Percentiles rank a stretch among this genome's conserved stretches.
phyloP scores from a whole-genome alignment of 1,140 invertebrate species.

The Penaeus indicus region DNA sequence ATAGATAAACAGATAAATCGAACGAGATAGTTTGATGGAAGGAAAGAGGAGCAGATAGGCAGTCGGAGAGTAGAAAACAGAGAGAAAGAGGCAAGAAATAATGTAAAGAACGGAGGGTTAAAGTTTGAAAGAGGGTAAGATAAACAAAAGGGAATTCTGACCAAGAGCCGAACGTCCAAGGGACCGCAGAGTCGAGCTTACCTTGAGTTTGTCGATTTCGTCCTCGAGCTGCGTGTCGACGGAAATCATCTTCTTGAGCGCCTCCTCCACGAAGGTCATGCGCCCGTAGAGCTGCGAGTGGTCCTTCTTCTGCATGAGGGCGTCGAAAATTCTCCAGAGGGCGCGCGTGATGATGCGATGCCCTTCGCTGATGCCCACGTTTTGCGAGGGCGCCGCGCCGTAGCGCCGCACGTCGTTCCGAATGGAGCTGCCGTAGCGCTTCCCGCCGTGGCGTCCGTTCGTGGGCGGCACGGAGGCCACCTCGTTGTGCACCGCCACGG shows the following conservation, averaged over 20 bases:
- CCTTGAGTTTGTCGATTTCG: slow-evolving; percentile 62
- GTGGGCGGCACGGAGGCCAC: background rate
- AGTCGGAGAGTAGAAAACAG: too few relatives aligned
- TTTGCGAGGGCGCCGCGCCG: slow-evolving; percentile 11
- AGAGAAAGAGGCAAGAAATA: too few relatives aligned
- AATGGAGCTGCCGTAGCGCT: slow-evolving; percentile 49
- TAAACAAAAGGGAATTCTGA: too few relatives aligned
- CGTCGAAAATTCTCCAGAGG: slow-evolving; percentile 66
- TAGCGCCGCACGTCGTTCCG: slow-evolving; percentile 50
- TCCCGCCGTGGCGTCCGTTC: slow-evolving; percentile 14
- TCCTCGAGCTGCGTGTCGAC: slow-evolving; percentile 62
- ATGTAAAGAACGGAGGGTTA: too few relatives aligned
- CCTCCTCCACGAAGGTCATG: slow-evolving; percentile 64
- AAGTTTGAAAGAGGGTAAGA: too few relatives aligned
- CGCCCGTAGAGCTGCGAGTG: slow-evolving; percentile 60
- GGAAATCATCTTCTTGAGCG: slow-evolving; percentile 64
- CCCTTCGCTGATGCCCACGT: slow-evolving; percentile 34
- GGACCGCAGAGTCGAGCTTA: background rate
- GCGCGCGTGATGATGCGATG: slow-evolving; percentile 66
- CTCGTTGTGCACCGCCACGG: background rate
- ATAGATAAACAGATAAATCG: too few relatives aligned
- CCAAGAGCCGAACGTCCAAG: too few relatives aligned
- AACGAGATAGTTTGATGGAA: too few relatives aligned
- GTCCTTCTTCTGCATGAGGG: slow-evolving; percentile 66
- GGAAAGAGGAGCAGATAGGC: too few relatives aligned